A percentile compares a stretch with the other conserved stretches of the same genome.
phyloP scores from a whole-genome alignment of 2,113 vertebrate species.

The Ovis canadensis region DNA sequence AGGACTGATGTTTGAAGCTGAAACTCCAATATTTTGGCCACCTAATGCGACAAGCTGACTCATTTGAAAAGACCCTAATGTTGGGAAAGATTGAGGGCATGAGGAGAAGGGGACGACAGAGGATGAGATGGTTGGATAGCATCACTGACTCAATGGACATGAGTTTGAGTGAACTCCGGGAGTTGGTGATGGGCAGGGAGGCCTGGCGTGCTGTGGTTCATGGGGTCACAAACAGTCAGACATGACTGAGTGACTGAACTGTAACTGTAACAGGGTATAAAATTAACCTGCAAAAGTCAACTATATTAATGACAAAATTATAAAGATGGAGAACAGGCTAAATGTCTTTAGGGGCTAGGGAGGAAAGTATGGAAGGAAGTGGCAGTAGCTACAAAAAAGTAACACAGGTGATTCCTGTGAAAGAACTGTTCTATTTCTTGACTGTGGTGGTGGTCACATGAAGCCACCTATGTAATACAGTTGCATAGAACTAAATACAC shows the following conservation, averaged over 20 bases:
- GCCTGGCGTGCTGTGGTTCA: background rate
- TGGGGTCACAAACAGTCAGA: background rate
- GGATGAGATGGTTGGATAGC: background rate
- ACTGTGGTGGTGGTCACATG: background rate
- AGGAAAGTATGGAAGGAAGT: background rate
- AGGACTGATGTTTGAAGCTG: background rate
- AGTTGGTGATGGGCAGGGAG: background rate
- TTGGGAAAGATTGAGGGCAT: background rate
- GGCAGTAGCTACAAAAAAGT: background rate
- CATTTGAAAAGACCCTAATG: background rate
- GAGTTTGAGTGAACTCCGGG: background rate
- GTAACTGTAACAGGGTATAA: background rate
- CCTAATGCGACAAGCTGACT: background rate
- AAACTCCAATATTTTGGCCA: background rate
- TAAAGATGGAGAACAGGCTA: background rate
- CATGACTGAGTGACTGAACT: background rate
- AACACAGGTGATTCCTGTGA: background rate
- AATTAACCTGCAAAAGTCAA: background rate
- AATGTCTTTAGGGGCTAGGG: background rate
- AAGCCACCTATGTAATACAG: background rate
- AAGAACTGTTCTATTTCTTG: background rate
- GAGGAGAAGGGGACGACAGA: background rate
- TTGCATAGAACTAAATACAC: background rate
- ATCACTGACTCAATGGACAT: background rate
- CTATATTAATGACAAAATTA: background rate